Base-by-base conservation (phyloP, 1,140 invertebrate genomes). In the Dysdera silvatica region DNA sequence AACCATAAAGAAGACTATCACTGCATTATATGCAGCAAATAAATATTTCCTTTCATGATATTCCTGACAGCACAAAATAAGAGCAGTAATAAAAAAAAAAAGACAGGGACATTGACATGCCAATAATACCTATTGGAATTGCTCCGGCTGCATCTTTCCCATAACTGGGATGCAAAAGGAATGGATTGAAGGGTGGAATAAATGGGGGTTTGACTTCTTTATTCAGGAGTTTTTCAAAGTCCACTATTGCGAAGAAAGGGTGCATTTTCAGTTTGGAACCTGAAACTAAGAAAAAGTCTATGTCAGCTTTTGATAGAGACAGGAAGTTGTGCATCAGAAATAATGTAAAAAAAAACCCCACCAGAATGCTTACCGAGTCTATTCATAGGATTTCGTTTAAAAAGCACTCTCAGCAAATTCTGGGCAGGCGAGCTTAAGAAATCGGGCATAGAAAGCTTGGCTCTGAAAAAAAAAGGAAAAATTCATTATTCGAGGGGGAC, bases 91-190 rank as follows among this genome's bases (percentile, higher is more conserved):
- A 7, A 20, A 55, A 14, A 18, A 32, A 53, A 54, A 18, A 35
- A 14, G 26, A 5, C 16, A 2, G 2, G 28, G 12, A 52, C 49
- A 10, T 24, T 16, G 24, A 53, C 6, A 23, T 41, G 48, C 55
- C 41, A 31, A 33, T 31, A 18, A 51, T 31, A 49, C 49, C 57
- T 59, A 14, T 51, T 5, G 57, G 20, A 29, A 47, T 47, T 20
- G 4, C 6, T 35, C 8, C n/a, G n/a, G n/a, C 23, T 56, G 28
- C 68, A 98, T 81, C 98, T 94, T 60, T 87, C 87, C 79, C 99
- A 95, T 77, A 99, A 99, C 79, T 97, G 97, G 76, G 91, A 92
- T 10, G 94, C 88, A 8, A 97, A 90, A 20, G 91, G n/a, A n/a
- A n/a, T n/a, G n/a, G n/a, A n/a, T n/a, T n/a, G n/a, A n/a, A n/a